Evolutionary conservation across 2,113 vertebrate species (phyloP).

Genomic region (Pontoporia blainvillei): DNA sequence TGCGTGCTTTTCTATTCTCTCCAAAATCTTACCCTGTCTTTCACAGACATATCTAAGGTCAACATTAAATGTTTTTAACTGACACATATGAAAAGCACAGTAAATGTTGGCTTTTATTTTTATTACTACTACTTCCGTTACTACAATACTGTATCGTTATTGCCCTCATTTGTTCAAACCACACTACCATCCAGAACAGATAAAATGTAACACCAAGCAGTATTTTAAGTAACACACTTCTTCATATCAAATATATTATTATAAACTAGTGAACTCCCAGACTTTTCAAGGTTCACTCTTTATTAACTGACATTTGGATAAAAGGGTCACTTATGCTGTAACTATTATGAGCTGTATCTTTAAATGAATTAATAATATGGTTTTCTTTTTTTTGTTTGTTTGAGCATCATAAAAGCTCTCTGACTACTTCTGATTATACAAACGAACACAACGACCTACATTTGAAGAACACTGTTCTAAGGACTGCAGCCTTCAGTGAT

Average conservation of each 20-base stretch:
- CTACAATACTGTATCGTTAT: neutral
- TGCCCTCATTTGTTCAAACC: neutral
- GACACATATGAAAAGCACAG: neutral
- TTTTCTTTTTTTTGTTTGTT: neutral
- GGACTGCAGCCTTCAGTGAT: neutral
- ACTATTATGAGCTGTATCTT: neutral
- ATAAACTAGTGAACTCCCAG: neutral
- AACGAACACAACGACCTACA: slow-evolving; percentile 44
- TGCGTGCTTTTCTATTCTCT: neutral
- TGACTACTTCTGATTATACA: neutral
- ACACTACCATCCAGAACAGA: neutral
- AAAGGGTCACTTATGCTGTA: slow-evolving; percentile 5
- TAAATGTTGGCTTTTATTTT: neutral
- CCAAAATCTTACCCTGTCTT: neutral
- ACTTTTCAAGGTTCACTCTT: neutral
- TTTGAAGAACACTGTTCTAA: slow-evolving; percentile 41
- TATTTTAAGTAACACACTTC: slow-evolving; percentile 8
- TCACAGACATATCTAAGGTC: neutral
- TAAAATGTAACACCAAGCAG: neutral
- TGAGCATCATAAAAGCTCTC: neutral
- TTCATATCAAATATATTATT: neutral
- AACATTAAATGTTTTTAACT: neutral
- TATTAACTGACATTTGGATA: neutral
- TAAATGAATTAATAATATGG: neutral
- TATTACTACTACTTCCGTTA: neutral